Evolutionary conservation across 2,113 vertebrate genomes (phyloP).

Genomic region (Salvelinus alpinus): DNA sequence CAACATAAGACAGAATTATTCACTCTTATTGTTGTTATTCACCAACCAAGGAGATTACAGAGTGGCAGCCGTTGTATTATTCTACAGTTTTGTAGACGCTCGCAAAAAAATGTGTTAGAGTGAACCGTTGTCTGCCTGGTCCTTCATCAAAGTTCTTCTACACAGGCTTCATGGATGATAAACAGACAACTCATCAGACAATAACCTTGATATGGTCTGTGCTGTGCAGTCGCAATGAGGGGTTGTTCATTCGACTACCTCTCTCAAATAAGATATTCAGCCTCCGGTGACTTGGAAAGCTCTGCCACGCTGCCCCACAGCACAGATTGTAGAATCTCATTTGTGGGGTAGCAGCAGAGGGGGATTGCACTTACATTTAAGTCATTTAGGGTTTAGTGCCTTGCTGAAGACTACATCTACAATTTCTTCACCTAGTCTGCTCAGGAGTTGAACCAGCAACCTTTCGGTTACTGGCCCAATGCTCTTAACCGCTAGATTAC

Average conservation of each 20-base stretch:
- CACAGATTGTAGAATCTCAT: neutral
- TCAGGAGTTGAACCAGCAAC: too few relatives aligned
- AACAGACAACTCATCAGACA: neutral
- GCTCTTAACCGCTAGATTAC: too few relatives aligned
- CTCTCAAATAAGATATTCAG: neutral
- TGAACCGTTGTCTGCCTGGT: constrained; percentile 6
- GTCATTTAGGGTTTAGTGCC: too few relatives aligned
- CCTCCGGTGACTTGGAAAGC: neutral
- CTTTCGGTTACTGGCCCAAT: too few relatives aligned
- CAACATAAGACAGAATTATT: too few relatives aligned
- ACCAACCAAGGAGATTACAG: too few relatives aligned
- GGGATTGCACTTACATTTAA: neutral
- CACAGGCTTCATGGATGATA: neutral
- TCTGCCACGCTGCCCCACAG: neutral
- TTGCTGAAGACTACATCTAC: too few relatives aligned
- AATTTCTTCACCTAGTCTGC: too few relatives aligned
- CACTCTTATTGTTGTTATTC: too few relatives aligned
- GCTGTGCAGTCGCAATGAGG: neutral
- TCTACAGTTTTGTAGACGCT: neutral
- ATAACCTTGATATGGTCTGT: neutral
- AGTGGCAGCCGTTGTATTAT: neutral
- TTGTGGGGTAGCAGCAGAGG: neutral
- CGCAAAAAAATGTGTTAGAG: neutral
- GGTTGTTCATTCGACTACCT: neutral
- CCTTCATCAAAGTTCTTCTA: neutral